Percentiles rank a stretch among this genome's conserved stretches.
Conservation (phyloP, 2,797 vertebrate genomes). For the Ceryle rudis region DNA sequence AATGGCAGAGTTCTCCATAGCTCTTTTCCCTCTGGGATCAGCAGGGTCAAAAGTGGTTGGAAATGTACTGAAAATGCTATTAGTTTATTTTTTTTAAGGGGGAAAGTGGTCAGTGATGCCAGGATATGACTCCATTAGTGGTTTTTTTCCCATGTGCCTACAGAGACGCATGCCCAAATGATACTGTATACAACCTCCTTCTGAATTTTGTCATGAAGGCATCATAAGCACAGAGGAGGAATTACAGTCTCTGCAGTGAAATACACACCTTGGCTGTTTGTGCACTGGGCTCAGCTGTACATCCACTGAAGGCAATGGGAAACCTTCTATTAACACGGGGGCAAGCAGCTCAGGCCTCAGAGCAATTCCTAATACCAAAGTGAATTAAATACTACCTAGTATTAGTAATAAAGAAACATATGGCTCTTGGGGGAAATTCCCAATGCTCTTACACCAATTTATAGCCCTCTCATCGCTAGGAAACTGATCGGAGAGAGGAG, state of each 20-base stretch:
- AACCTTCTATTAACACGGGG: fast-evolving
- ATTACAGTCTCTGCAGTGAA: not conserved
- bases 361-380: not conserved
- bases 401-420: not conserved
- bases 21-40: conserved; percentile 8
- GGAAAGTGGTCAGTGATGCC: not conserved
- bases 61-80: conserved; percentile 18
- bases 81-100: not conserved
- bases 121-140: not conserved
- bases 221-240: not conserved
- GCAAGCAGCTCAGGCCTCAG: not conserved
- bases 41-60: not conserved
- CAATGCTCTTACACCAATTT: not conserved
- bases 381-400: not conserved
- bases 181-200: not conserved
- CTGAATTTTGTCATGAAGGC: not conserved
- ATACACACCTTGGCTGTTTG: not conserved
- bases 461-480: not conserved
- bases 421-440: not conserved
- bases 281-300: not conserved
- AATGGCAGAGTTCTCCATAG: not conserved
- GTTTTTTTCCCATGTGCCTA: not conserved
- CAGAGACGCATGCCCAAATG: not conserved
- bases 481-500: not conserved
- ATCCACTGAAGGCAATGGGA: not conserved